phyloP scores from a whole-genome alignment of 1,140 invertebrate genomes.

The Brachionus plicatilis region DNA sequence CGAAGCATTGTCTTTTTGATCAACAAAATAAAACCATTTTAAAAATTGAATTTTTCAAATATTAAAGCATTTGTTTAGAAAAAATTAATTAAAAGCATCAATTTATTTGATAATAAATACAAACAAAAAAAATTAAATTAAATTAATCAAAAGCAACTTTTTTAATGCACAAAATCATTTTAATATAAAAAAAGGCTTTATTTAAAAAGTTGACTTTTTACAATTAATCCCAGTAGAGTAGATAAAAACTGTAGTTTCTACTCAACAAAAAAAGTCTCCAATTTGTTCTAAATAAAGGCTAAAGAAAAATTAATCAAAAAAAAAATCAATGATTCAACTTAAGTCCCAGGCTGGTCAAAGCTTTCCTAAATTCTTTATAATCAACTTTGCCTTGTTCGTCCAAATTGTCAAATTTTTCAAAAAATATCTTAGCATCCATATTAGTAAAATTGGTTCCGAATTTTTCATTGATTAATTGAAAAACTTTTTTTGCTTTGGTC shows the following conservation, averaged over 20 bases:
- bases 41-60: too few relatives aligned
- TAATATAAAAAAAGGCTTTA: too few relatives aligned
- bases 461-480: constrained; percentile 36
- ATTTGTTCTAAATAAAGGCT: background rate
- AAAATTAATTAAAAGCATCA: too few relatives aligned
- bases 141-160: too few relatives aligned
- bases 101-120: too few relatives aligned
- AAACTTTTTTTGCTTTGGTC: constrained; percentile 21
- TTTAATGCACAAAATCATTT: too few relatives aligned
- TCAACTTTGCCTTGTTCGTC: background rate
- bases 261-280: background rate
- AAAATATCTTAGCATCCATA: constrained; percentile 28
- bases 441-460: constrained; percentile 5
- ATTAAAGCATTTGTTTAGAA: too few relatives aligned
- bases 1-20: too few relatives aligned
- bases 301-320: background rate
- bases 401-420: constrained; percentile 27
- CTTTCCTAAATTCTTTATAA: background rate
- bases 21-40: too few relatives aligned
- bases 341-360: background rate
- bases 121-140: too few relatives aligned
- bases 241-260: background rate
- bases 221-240: background rate
- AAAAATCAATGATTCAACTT: background rate
- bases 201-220: too few relatives aligned